Base-by-base conservation (phyloP, 2,888 invertebrate genomes). In the Theodoxus fluviatilis region DNA sequence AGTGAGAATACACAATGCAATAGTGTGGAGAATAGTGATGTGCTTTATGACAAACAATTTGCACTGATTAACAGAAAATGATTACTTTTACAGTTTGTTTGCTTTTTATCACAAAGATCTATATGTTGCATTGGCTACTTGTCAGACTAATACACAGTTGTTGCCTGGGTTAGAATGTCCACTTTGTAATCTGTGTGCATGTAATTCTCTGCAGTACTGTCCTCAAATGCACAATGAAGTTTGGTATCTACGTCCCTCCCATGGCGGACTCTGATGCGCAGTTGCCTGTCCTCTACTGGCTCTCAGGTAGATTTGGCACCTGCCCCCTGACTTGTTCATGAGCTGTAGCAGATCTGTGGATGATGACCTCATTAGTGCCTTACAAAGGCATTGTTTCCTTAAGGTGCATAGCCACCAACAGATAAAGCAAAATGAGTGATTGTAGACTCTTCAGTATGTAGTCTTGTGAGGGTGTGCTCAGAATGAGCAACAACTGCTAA, bases 181-280 rank as follows among this genome's bases (percentile, higher is more conserved):
- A 18, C 3, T 25, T 61, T 63, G 7, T 38, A 43, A 31, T 66
- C 18, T 35, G 22, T 40, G 9, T 22, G 43, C 3, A 35, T 28
- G 35, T 37, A 33, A 33, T 22, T 38, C 9, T 49, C 77, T 80
- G 18, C 76, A 92, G 96, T 70, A 86, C 89, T 35, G 92, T 92
- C 79, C 86, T 96, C 72, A 91, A 93, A 83, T 98, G 97, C 87
- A 91, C 91, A 76, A 98, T 97, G 95, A 96, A 94, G 83, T 96
- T 98, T 88, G 94, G 94, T 0, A 90, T 97, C 47, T 99, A 92
- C 84, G 84, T 98, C 67, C 98, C 98, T 22, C 93, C 94, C 0
- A 91, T 93, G 68, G 79, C 83, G 25, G 83, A 84, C 25, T n/a
- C n/a, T n/a, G 22, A 90, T 90, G 79, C 81, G 69, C 86, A 87